Base-by-base conservation (phyloP, 2,888 invertebrate genomes). In the Microctonus aethiopoides region DNA sequence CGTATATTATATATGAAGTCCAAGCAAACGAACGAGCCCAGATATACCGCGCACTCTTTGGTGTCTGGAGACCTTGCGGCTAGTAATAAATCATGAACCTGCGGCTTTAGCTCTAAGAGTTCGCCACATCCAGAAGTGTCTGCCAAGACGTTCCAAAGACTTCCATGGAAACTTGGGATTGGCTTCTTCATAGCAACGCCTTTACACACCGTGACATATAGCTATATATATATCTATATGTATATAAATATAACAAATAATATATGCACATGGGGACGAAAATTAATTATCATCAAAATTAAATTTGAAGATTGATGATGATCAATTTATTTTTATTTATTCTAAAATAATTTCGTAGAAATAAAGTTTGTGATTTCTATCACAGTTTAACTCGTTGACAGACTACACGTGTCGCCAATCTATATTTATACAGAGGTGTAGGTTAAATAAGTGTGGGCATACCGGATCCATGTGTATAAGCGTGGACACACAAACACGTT, bases 41-140 rank as follows among this genome's bases (percentile, higher is more conserved):
- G 62, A 57, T 46, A 57, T 46, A 61, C 16, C 41, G 39, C 67
- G 56, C 59, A 61, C 61, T 68, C 63, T 70, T 61, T 67, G 52
- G 57, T 62, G 51, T 29, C 66, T 60, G 51, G 11, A 57, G 62
- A 56, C 61, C 51, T 54, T 54, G 62, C 22, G 59, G 64, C 68
- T 75, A 81, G 78, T 78, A 76, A 82, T 82, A 82, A 81, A 81
- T 82, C 81, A 81, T 78, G 79, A 77, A 78, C 79, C 80, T 78
- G 73, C 80, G 77, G 77, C n/a, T 80, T 80, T 29, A 29, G 29
- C 29, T 29, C 3, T 5, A 29, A 7, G 3, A 5, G 16, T 46
- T 46, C 16, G 16, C 46, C 16, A 20, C 16, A 73, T 72, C 11
- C 61, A 54, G 10, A 63, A 68, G 56, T 68, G 54, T 68, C 59